Conservation (phyloP, 2,113 vertebrate species). For the Muscicapa adusta region DNA sequence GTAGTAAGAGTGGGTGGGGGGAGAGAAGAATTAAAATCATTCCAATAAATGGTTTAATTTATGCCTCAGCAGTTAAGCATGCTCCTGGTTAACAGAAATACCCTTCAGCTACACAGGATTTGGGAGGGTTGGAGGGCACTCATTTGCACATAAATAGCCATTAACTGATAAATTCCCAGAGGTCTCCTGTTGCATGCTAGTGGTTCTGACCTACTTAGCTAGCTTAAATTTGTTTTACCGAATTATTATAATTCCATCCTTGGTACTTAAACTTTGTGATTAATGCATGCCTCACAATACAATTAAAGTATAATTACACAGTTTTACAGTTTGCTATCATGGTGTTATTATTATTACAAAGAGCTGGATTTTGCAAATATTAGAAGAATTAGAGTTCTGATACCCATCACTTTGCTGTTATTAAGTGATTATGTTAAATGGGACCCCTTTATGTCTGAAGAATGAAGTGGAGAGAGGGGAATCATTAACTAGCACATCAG, state of each 20-base stretch:
- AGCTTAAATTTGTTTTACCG: constrained; percentile 88
- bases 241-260: constrained; percentile 93
- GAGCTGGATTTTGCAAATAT: constrained; percentile 89
- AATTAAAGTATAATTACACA: constrained; percentile 96
- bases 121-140: constrained; percentile 89
- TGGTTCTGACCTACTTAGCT: constrained; percentile 93
- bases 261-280: constrained; percentile 92
- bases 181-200: constrained; percentile 84
- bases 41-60: constrained; percentile 86
- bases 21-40: constrained; percentile 75
- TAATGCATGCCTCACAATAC: constrained; percentile 92
- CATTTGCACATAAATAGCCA: constrained; percentile 98
- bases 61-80: constrained; percentile 80
- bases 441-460: constrained; percentile 72
- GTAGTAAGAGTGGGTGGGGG: constrained; percentile 44
- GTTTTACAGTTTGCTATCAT: constrained; percentile 84
- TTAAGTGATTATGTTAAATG: constrained; percentile 80
- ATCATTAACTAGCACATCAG: constrained; percentile 61
- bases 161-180: constrained; percentile 87
- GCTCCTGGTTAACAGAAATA: constrained; percentile 88
- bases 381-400: constrained; percentile 86
- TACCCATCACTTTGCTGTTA: constrained; percentile 78
- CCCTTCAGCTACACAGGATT: constrained; percentile 87
- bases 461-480: constrained; percentile 68
- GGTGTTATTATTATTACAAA: constrained; percentile 87